Evolutionary conservation across 2,888 invertebrate genomes (phyloP), one percentile per base, ranked within the genome.

Genomic region (Microdon myrmicae): DNA sequence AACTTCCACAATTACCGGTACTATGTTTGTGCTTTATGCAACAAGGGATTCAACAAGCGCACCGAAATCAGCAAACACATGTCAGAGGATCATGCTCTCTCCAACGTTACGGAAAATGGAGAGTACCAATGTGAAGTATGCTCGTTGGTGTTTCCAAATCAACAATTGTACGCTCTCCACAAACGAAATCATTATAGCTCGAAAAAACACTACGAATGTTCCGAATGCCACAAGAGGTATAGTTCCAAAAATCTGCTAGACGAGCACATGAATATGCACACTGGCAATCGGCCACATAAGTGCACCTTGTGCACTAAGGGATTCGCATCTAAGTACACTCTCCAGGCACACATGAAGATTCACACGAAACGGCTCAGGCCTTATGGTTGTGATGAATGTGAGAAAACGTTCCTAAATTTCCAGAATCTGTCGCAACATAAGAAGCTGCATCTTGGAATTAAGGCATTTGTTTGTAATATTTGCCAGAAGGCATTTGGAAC

Each of bases 311-410:
- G 92, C 74, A 81, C 83, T 4, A 91, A 91, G 79, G 83, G 85
- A 68, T 91, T 90, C 78, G 88, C 90, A 0, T 89, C 89, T 7
- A 91, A 90, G 71, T 91, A 91, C 71, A 90, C 90, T 0, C 85
- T 86, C 66, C 88, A 87, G 68, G 86, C 90, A 0, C 92, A 91
- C 69, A 80, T 87, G 51, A 91, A 90, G 77, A 91, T 88, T 0
- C 91, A 91, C 71, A 83, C 77, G 10, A 77, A 82, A 6, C 82
- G 91, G 0, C 87, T 89, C 0, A 81, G 91, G 0, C 90, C 90
- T 0, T 89, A 79, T 73, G 83, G 85, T 37, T 92, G 92, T 69
- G 74, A 75, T 0, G 82, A 84, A 23, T 92, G 92, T 71, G 82
- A 79, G 7, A 91, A 91, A 74, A 82, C 87, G 0, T 92, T 92